A percentile compares a stretch with the other conserved stretches of the same genome.
phyloP scores from a whole-genome alignment of 2,888 invertebrate species.

The Terebella lapidaria region DNA sequence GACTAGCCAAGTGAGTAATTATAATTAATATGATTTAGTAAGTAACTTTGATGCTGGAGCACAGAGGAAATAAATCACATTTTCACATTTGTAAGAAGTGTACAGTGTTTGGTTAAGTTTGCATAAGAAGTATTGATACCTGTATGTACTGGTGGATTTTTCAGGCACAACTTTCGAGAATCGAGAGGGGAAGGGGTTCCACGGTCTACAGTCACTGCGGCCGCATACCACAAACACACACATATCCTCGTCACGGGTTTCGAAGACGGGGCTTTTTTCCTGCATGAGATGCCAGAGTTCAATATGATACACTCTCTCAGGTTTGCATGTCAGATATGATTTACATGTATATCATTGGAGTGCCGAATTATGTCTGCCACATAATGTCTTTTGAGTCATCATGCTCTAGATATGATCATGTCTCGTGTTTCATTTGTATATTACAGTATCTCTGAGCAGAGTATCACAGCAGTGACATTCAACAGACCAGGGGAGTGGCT shows the following conservation, averaged over 20 bases:
- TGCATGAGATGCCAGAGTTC: conserved; percentile 91
- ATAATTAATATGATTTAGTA: too few species aligned
- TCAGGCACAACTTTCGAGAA: conserved; percentile 60
- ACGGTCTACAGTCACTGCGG: conserved; percentile 63
- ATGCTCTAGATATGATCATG: not conserved
- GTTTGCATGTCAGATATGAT: conserved; percentile 32
- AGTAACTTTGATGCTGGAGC: too few species aligned
- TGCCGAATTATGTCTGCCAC: too few species aligned
- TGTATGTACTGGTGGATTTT: too few species aligned
- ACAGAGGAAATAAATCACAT: too few species aligned
- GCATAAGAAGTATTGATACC: too few species aligned
- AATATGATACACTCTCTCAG: conserved; percentile 80
- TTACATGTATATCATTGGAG: too few species aligned
- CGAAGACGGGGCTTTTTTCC: conserved; percentile 82
- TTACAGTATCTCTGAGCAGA: conserved; percentile 75
- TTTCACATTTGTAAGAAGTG: too few species aligned
- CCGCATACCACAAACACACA: conserved; percentile 74
- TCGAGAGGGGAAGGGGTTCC: conserved; percentile 58
- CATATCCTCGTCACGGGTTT: conserved; percentile 86
- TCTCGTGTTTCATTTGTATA: not conserved
- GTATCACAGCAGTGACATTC: conserved; percentile 74
- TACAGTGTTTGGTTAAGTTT: too few species aligned
- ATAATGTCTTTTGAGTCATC: too few species aligned
- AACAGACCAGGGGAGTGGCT: conserved; percentile 94
- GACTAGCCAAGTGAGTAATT: too few species aligned